Conservation (phyloP, 2,113 vertebrate species). For the Oncorhynchus keta region DNA sequence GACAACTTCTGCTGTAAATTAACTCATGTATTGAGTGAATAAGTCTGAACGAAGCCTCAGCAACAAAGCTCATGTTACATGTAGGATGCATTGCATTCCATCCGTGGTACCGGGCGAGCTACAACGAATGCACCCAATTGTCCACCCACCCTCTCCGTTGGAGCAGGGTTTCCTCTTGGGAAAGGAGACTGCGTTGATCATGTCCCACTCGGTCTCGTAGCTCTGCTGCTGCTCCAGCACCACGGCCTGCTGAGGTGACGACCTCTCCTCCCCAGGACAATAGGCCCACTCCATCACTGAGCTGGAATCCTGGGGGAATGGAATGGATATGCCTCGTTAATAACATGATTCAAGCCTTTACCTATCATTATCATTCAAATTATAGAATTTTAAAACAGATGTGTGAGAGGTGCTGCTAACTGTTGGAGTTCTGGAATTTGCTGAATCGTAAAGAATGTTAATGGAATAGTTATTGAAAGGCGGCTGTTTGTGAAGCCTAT, state of each 20-base stretch:
- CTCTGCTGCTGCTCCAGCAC: constrained; percentile 81
- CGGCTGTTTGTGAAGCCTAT: too few relatives aligned
- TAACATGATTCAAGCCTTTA: background rate
- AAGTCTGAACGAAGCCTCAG: background rate
- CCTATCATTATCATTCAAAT: too few relatives aligned
- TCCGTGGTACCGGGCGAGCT: too few relatives aligned
- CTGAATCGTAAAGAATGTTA: too few relatives aligned
- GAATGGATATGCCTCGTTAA: background rate
- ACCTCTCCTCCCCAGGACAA: constrained; percentile 74
- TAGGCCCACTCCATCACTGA: constrained; percentile 94
- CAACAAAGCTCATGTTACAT: background rate
- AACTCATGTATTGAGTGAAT: too few relatives aligned
- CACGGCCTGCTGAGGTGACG: constrained; percentile 28
- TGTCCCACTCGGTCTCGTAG: constrained; percentile 97
- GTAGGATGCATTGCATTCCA: too few relatives aligned
- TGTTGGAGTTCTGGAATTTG: too few relatives aligned
- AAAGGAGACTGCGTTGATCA: constrained; percentile 90
- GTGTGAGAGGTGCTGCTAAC: too few relatives aligned
- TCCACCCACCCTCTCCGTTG: constrained; percentile 80
- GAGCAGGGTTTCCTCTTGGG: constrained; percentile 81
- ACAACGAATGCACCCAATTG: too few relatives aligned
- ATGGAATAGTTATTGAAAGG: too few relatives aligned
- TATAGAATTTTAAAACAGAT: too few relatives aligned
- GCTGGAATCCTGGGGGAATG: constrained; percentile 85
- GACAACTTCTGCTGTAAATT: too few relatives aligned